These are phyloP conservation scores for Hemiscyllium ocellatum DNA, from an alignment of 2,113 vertebrate genomes.

Conservation along the genomic window DNA sequence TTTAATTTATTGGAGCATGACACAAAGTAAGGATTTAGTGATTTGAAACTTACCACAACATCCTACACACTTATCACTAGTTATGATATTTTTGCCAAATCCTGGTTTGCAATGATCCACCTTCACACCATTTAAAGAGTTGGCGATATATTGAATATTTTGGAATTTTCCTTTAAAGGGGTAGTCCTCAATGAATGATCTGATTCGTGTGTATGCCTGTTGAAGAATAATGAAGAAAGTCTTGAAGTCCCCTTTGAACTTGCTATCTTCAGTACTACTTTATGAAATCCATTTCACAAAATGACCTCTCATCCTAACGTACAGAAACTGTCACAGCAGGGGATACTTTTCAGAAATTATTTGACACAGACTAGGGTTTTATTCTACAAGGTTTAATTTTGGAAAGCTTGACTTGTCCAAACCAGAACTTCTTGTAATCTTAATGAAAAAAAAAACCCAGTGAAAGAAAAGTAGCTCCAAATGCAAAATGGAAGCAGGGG, in stretches of 20 bases:
- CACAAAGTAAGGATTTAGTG: background rate
- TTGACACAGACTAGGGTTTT: too few relatives aligned
- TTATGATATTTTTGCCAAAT: slow-evolving; percentile 43
- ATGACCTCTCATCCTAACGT: too few relatives aligned
- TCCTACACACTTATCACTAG: slow-evolving; percentile 34
- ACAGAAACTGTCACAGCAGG: too few relatives aligned
- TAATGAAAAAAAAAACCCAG: too few relatives aligned
- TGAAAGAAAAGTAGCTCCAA: background rate
- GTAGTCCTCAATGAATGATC: slow-evolving; percentile 38
- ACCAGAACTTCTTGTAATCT: too few relatives aligned
- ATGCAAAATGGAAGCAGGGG: background rate
- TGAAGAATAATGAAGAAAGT: background rate
- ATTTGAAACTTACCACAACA: slow-evolving; percentile 43
- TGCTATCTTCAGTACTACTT: too few relatives aligned
- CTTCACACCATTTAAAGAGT: slow-evolving; percentile 40
- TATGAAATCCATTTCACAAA: too few relatives aligned
- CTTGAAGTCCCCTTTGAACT: too few relatives aligned
- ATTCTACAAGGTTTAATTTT: too few relatives aligned
- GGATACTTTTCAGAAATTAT: too few relatives aligned
- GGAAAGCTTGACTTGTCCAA: too few relatives aligned
- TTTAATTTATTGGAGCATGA: background rate
- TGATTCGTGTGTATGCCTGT: slow-evolving; percentile 43
- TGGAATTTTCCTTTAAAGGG: slow-evolving; percentile 5
- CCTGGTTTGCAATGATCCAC: slow-evolving; percentile 46
- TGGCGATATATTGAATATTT: slow-evolving; percentile 38